Evolutionary conservation across 2,797 vertebrate species (phyloP).

Genomic region (Petrocephalus schoutedeni): DNA sequence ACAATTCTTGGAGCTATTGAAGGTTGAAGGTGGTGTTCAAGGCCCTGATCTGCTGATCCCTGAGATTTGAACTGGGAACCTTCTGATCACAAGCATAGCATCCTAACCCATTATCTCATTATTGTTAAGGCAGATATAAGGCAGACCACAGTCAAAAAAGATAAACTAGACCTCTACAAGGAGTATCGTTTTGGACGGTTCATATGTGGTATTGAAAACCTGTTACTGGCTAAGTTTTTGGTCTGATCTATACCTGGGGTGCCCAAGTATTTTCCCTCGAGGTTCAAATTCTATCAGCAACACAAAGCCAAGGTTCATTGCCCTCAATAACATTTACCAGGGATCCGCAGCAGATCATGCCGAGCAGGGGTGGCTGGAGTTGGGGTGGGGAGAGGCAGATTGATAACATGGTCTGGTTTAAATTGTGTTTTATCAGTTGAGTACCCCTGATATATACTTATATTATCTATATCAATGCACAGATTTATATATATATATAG

Average conservation of each 20-base stretch:
- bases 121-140: neutral
- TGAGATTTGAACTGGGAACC: neutral
- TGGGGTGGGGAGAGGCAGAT: neutral
- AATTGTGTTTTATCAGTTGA: neutral
- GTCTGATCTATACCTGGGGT: neutral
- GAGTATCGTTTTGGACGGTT: neutral
- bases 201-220: neutral
- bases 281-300: neutral
- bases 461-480: neutral
- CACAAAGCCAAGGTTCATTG: neutral
- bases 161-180: neutral
- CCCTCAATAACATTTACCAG: neutral
- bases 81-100: neutral
- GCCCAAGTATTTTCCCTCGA: neutral
- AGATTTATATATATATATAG: neutral
- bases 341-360: neutral
- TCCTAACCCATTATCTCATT: neutral
- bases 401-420: neutral
- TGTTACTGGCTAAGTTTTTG: neutral
- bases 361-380: neutral
- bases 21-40: neutral
- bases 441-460: neutral
- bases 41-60: neutral
- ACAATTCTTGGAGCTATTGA: neutral
- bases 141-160: neutral